A percentile compares a stretch with the other conserved stretches of the same genome.
Conservation (phyloP, 2,113 vertebrate genomes). For the Oncorhynchus keta region DNA sequence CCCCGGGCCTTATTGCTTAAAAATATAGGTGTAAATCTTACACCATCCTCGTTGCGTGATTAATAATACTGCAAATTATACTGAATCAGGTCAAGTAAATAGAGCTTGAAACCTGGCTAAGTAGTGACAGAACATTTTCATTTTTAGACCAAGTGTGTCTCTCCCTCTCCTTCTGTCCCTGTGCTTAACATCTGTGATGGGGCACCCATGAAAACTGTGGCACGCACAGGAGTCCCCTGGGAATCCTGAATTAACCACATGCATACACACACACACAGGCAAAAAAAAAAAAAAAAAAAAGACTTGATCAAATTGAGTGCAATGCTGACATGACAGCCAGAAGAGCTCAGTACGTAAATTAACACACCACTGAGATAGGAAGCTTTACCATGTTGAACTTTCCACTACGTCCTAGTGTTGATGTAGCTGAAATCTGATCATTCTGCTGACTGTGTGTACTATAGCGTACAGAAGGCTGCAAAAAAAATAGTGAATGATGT, state of each 20-base stretch:
- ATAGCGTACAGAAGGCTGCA: background rate
- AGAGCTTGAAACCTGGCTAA: constrained; percentile 27
- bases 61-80: constrained; percentile 52
- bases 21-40: constrained; percentile 15
- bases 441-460: constrained; percentile 5
- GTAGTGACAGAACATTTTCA: background rate
- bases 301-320: background rate
- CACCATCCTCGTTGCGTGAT: constrained; percentile 39
- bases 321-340: constrained; percentile 27
- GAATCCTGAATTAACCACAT: constrained; percentile 40
- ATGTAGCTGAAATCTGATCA: constrained; percentile 5
- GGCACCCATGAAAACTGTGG: constrained; percentile 44
- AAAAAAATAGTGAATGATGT: background rate
- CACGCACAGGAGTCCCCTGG: constrained; percentile 38
- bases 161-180: constrained; percentile 3
- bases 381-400: background rate
- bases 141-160: constrained; percentile 29
- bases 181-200: constrained; percentile 49
- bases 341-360: constrained; percentile 12
- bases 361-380: background rate
- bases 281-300: too few relatives aligned
- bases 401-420: constrained; percentile 5
- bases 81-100: constrained; percentile 62
- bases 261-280: constrained; percentile 6
- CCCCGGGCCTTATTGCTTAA: background rate